A percentile compares a stretch with the other conserved stretches of the same genome.
Conservation (phyloP, 2,797 vertebrate species). For the Myripristis jacobus region DNA sequence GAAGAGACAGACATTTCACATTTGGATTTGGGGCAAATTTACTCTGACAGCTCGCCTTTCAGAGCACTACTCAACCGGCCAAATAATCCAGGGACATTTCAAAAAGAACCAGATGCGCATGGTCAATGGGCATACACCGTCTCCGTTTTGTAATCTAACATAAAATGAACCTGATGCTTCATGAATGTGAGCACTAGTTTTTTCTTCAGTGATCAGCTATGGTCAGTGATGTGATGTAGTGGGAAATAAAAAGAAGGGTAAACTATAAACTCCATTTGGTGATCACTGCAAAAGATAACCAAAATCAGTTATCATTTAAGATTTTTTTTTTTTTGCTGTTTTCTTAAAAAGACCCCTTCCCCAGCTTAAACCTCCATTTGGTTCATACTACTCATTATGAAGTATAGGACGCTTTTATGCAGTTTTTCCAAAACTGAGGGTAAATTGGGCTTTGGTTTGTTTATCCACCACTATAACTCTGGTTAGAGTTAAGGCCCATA, state of each 20-base stretch:
- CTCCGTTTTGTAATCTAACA: constrained; percentile 67
- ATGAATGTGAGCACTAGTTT: constrained; percentile 70
- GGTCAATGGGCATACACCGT: constrained; percentile 58
- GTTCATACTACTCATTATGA: neutral
- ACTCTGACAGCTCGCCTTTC: constrained; percentile 58
- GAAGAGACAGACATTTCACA: constrained; percentile 48
- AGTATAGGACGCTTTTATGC: neutral
- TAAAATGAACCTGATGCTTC: constrained; percentile 66
- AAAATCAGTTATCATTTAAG: constrained; percentile 2
- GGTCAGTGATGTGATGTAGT: constrained; percentile 42
- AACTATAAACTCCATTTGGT: constrained; percentile 45
- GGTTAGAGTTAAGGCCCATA: neutral
- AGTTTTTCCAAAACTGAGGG: neutral
- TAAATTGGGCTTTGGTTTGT: neutral
- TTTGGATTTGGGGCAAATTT: constrained; percentile 69
- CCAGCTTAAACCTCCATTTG: neutral
- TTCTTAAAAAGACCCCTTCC: neutral
- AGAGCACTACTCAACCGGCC: constrained; percentile 46
- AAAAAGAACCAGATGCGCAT: constrained; percentile 66
- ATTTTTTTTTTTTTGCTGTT: constrained; percentile 4
- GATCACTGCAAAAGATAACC: constrained; percentile 17
- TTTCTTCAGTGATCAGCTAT: constrained; percentile 66
- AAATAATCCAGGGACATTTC: constrained; percentile 69
- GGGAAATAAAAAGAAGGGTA: constrained; percentile 35
- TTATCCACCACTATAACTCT: neutral